These are phyloP conservation scores for Pinctada fucata DNA, from an alignment of 2,888 invertebrate species.

Conservation along the genomic window DNA sequence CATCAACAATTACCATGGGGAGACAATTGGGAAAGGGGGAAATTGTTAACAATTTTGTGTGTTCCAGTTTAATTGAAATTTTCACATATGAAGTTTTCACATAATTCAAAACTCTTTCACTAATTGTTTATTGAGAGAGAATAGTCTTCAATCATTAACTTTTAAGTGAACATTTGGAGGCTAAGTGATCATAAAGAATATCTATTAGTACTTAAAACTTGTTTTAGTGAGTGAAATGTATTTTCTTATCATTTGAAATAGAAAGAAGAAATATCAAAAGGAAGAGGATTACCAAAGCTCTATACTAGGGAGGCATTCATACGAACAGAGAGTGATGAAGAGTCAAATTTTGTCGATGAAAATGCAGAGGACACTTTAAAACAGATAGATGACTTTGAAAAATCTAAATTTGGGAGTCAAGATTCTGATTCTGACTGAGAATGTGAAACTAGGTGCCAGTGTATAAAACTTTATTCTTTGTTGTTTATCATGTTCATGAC, in stretches of 20 bases:
- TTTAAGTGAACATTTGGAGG: not conserved
- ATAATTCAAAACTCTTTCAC: not conserved
- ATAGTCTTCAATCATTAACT: not conserved
- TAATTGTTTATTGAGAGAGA: not conserved
- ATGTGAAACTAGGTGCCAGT: too few relatives aligned
- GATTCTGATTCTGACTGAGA: conserved; percentile 60
- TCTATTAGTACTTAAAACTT: too few relatives aligned
- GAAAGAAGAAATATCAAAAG: conserved; percentile 60
- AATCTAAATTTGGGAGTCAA: conserved; percentile 42
- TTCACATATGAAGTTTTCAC: not conserved
- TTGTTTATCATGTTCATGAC: too few relatives aligned
- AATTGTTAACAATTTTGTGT: too few relatives aligned
- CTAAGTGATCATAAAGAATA: too few relatives aligned
- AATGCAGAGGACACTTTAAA: conserved; percentile 49
- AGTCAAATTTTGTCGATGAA: conserved; percentile 44
- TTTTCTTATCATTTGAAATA: conserved; percentile 38
- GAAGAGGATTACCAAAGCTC: conserved; percentile 44
- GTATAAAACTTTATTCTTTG: too few relatives aligned
- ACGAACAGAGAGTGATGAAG: conserved; percentile 44
- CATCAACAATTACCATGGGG: too few relatives aligned
- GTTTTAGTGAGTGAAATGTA: not conserved
- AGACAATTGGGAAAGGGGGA: too few relatives aligned
- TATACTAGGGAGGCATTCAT: conserved; percentile 36
- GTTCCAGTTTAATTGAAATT: too few relatives aligned
- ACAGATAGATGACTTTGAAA: conserved; percentile 57